phyloP scores from a whole-genome alignment of 2,113 vertebrate species.

The Campylomormyrus numenius region DNA sequence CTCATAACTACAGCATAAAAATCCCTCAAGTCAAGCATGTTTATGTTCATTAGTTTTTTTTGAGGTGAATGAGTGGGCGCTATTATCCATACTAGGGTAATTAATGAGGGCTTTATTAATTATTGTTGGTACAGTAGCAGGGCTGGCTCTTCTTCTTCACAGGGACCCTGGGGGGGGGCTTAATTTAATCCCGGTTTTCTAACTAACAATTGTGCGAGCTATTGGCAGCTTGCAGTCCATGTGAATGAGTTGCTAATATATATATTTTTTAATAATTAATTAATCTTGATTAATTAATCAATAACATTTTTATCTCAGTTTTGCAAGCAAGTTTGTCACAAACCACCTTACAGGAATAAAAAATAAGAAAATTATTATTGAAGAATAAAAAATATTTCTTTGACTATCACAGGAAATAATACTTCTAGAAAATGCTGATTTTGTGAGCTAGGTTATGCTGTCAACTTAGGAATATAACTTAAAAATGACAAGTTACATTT shows the following conservation, averaged over 20 bases:
- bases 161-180: background rate
- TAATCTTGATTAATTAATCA: background rate
- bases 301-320: background rate
- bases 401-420: background rate
- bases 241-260: background rate
- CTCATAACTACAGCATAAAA: background rate
- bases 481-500: background rate
- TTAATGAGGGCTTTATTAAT: background rate
- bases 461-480: background rate
- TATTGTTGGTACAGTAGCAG: background rate
- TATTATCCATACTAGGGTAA: background rate
- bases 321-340: background rate
- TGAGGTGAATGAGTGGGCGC: background rate
- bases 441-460: background rate
- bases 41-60: background rate
- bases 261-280: background rate
- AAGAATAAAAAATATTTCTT: background rate
- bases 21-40: background rate
- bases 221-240: background rate
- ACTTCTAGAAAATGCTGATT: background rate
- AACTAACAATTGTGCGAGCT: background rate
- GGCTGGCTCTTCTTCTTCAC: background rate
- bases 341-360: background rate
- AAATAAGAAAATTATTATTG: background rate
- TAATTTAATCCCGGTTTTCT: background rate